Evolutionary conservation across 2,113 vertebrate species (phyloP).

Genomic region (Corythaeola cristata): DNA sequence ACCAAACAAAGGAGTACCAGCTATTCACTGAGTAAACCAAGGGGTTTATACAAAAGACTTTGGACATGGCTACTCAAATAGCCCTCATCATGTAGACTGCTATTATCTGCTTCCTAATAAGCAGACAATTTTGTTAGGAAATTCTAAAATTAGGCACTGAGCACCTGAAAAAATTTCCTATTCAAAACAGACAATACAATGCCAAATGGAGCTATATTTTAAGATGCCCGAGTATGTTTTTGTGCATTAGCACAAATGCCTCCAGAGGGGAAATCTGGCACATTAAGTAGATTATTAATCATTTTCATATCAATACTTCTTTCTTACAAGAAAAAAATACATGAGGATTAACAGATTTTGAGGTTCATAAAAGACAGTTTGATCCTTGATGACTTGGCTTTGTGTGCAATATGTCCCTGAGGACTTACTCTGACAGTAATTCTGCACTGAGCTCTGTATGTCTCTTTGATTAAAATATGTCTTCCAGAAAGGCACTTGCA

Average conservation of each 20-base stretch:
- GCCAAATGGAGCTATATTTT: neutral
- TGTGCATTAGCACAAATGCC: neutral
- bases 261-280: neutral
- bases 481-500: neutral
- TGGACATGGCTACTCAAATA: neutral
- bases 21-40: neutral
- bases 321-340: neutral
- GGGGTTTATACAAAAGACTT: neutral
- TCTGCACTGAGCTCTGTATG: neutral
- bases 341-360: neutral
- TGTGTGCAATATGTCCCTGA: neutral
- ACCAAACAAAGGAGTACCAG: neutral
- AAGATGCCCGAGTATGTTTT: neutral
- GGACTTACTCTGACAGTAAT: neutral
- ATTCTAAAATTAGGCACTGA: neutral
- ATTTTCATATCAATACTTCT: neutral
- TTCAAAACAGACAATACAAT: neutral
- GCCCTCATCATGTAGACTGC: neutral
- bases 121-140: neutral
- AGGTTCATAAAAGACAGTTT: neutral
- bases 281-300: neutral
- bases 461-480: neutral
- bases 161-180: neutral
- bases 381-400: conserved; percentile 11
- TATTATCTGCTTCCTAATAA: neutral